Base-by-base conservation (phyloP, 2,888 invertebrate genomes). In the Hemithea aestivaria region DNA sequence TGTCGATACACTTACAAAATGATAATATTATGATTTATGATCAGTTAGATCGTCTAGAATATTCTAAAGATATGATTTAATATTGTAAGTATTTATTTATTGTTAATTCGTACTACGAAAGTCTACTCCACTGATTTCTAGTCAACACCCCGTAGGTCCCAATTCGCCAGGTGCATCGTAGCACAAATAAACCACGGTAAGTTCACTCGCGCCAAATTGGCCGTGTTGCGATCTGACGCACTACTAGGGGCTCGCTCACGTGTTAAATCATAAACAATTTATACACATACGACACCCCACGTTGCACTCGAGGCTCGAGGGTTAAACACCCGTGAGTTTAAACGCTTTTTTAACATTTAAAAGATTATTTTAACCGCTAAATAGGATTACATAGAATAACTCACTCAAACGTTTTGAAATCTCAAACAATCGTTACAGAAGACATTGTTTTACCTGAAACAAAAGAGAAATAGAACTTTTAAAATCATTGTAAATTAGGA, bases 401-500 rank as follows among this genome's bases (percentile, higher is more conserved):
- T 56, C 51, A 51, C 55, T 59, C 56, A 16, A 16, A 16, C 16
- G 2, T 5, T 4, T 16, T 16, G 16, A 4, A 16, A 16, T n/a
- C n/a, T n/a, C n/a, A n/a, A n/a, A n/a, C n/a, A n/a, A n/a, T n/a
- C n/a, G n/a, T n/a, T n/a, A n/a, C n/a, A n/a, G n/a, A n/a, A n/a
- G n/a, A n/a, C n/a, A n/a, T n/a, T n/a, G n/a, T n/a, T n/a, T n/a
- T 81, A 84, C 83, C 83, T 83, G 78, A 51, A 84, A 83, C 73
- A 82, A 80, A 76, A 74, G n/a, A n/a, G n/a, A n/a, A n/a, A n/a
- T n/a, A n/a, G n/a, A n/a, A n/a, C n/a, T n/a, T n/a, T n/a, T n/a
- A n/a, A n/a, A n/a, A n/a, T n/a, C n/a, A n/a, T n/a, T n/a, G n/a
- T n/a, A n/a, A n/a, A n/a, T n/a, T n/a, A n/a, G n/a, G n/a, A n/a